Conservation (phyloP, 2,888 invertebrate genomes). For the Scaptomyza polygonia region DNA sequence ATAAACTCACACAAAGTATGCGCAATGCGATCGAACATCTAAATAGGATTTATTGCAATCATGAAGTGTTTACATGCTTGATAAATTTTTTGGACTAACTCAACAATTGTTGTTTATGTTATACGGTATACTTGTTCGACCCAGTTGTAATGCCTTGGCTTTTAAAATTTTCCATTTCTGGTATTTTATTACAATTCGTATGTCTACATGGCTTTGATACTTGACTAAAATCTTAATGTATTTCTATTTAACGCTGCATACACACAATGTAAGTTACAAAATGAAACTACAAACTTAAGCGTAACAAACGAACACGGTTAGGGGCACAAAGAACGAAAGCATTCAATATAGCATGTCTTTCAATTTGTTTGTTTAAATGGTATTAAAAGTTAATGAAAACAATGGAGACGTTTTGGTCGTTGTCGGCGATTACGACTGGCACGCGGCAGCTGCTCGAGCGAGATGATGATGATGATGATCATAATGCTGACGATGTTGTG, state of each 20-base stretch:
- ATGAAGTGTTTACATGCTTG: conserved; percentile 34
- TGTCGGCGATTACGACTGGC: conserved; percentile 20
- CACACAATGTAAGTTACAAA: conserved; percentile 17
- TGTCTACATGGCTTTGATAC: conserved; percentile 54
- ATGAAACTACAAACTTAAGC: conserved; percentile 54
- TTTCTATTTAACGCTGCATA: conserved; percentile 39
- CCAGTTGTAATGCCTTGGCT: not conserved
- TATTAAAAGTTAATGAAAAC: conserved; percentile 58
- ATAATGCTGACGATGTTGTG: conserved; percentile 22
- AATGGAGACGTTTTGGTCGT: conserved; percentile 30
- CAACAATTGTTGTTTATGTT: conserved; percentile 16
- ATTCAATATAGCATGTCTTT: not conserved
- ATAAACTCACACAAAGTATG: not conserved
- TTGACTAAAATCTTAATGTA: conserved; percentile 38
- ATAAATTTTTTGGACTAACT: conserved; percentile 12
- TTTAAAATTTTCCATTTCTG: conserved; percentile 12
- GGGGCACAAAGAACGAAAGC: conserved; percentile 27
- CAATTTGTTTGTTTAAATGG: conserved; percentile 44
- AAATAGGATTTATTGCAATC: conserved; percentile 27
- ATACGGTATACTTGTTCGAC: conserved; percentile 1
- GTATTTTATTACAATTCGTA: conserved; percentile 56
- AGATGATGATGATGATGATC: conserved; percentile 26
- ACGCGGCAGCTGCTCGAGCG: conserved; percentile 36
- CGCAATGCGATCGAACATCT: not conserved
- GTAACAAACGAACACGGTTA: conserved; percentile 43